Evolutionary conservation across 2,113 vertebrate species (phyloP).

Genomic region (Eurypyga helias): DNA sequence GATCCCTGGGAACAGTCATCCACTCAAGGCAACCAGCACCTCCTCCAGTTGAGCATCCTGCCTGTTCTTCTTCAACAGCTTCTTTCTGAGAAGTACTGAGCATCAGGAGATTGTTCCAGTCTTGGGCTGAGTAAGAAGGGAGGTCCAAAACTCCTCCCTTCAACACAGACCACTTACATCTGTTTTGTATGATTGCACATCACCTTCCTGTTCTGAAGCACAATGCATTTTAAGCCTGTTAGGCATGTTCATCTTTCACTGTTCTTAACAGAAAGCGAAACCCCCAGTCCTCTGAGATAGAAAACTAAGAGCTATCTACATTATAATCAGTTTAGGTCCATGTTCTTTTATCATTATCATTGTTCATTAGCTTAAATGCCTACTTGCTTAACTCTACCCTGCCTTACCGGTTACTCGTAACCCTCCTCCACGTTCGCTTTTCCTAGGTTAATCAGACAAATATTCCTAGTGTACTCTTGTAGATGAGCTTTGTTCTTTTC

Average conservation of each 20-base stretch:
- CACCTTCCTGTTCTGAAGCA: not conserved
- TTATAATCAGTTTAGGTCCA: not conserved
- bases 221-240: not conserved
- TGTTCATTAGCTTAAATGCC: not conserved
- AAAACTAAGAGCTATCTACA: not conserved
- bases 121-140: not conserved
- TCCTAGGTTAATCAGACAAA: not conserved
- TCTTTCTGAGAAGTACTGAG: not conserved
- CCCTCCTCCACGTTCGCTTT: not conserved
- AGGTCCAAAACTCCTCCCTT: not conserved
- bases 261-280: rapidly evolving
- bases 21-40: not conserved
- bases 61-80: not conserved
- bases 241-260: not conserved
- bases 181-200: not conserved
- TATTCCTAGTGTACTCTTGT: not conserved
- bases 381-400: not conserved
- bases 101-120: not conserved
- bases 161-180: not conserved
- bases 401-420: not conserved
- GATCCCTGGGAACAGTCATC: not conserved
- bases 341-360: not conserved
- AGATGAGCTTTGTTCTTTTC: not conserved
- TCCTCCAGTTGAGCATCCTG: not conserved
- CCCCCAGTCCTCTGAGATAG: not conserved